Evolutionary conservation across 2,797 vertebrate species (phyloP).

Genomic region (Poecilia velifera): DNA sequence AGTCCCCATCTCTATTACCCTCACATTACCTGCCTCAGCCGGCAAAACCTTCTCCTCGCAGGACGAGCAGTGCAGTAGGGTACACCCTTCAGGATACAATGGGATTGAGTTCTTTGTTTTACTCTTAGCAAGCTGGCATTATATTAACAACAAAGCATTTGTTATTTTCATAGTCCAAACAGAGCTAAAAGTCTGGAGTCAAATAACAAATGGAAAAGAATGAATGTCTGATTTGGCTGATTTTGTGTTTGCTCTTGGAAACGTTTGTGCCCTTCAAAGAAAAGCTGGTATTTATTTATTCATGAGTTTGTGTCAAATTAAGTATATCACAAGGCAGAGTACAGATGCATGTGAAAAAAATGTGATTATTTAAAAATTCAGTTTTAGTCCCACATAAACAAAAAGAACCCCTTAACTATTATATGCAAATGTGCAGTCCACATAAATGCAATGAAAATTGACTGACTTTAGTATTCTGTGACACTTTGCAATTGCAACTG

Average conservation of each 20-base stretch:
- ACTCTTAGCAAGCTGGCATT: constrained; percentile 29
- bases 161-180: constrained; percentile 19
- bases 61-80: constrained; percentile 30
- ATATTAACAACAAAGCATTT: constrained; percentile 19
- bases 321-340: constrained; percentile 42
- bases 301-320: constrained; percentile 54
- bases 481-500: constrained; percentile 29
- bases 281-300: constrained; percentile 52
- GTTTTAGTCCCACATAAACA: constrained; percentile 18
- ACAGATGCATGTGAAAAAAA: constrained; percentile 14
- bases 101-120: constrained; percentile 30
- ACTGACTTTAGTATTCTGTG: constrained; percentile 22
- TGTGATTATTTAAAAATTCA: constrained; percentile 10
- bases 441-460: constrained; percentile 42
- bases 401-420: constrained; percentile 13
- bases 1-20: constrained; percentile 65
- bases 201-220: constrained; percentile 28
- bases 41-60: constrained; percentile 40
- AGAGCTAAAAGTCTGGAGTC: constrained; percentile 18
- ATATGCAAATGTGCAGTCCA: constrained; percentile 6
- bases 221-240: constrained; percentile 17
- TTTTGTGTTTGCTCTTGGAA: constrained; percentile 42
- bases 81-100: constrained; percentile 39
- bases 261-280: constrained; percentile 27
- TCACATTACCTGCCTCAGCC: constrained; percentile 59